Evolutionary conservation across 2,888 invertebrate genomes (phyloP), one percentile per base, ranked within the genome.

Genomic region (Erebia aethiops): DNA sequence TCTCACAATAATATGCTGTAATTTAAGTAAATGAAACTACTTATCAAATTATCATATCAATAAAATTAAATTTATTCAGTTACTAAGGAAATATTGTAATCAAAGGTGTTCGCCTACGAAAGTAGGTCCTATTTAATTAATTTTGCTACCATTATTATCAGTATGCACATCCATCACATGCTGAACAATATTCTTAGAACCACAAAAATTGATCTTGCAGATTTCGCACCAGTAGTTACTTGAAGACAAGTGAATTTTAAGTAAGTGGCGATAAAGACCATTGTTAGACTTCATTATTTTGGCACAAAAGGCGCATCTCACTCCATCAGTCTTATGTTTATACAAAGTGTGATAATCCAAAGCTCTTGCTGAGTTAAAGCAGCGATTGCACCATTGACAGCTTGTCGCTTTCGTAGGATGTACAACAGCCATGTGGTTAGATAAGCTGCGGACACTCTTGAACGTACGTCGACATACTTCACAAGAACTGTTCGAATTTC

Each of bases 331-430:
- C 9, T 81, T 77, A 72, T 89, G 89, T 67, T 82, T 85, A 75
- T 87, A 81, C 41, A 88, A 77, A 14, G 82, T 70, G 76, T 89
- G 89, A 66, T 84, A 87, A 69, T 84, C 84, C 41, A 88, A 77
- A 0, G 82, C 82, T 8, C 80, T 76, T 43, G 80, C 69, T 0
- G 88, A 85, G 43, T 76, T 80, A 75, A 87, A 88, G 8, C 63
- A 67, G 56, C 79, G 82, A 2, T 80, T 78, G 74, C 89, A 89
- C 71, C 69, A 76, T 10, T 26, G 78, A 75, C 87, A 88, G 56
- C 69, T 76, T 10, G 82, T 85, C 2, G 80, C 80, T n/a, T 81
- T 81, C 18, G 77, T 76, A 1, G 84, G 82, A 71, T 89, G 89
- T 58, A 85, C 78, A 1, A 76, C 80, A 10, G 81, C 80, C 70